Percentiles rank a stretch among this genome's conserved stretches.
These are phyloP conservation scores for Aphaenogaster ashmeadi DNA, from an alignment of 1,140 invertebrate species.

Conservation along the genomic window DNA sequence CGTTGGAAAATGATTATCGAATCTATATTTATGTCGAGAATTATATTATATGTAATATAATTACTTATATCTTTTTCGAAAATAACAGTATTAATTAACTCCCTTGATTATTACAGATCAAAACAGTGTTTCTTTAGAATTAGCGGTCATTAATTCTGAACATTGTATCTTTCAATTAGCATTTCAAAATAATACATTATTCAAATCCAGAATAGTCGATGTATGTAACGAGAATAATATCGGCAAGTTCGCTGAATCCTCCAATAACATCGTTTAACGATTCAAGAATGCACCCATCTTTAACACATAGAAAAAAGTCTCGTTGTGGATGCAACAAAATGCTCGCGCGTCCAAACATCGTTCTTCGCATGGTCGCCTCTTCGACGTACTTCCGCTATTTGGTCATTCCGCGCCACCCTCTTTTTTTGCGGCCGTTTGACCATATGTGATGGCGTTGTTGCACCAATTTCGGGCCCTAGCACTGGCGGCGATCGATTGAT, in stretches of 20 bases:
- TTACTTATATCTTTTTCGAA: background rate
- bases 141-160: background rate
- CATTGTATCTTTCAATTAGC: background rate
- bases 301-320: constrained; percentile 32
- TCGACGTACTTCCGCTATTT: constrained; percentile 78
- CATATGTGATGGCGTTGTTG: constrained; percentile 82
- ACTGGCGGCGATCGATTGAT: constrained; percentile 68
- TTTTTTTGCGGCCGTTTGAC: constrained; percentile 86
- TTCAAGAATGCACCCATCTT: background rate
- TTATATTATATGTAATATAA: background rate
- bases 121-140: background rate
- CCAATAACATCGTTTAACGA: background rate
- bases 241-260: background rate
- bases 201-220: background rate
- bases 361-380: constrained; percentile 59
- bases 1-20: background rate
- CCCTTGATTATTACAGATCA: background rate
- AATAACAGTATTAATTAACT: constrained; percentile 21
- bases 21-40: background rate
- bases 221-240: background rate
- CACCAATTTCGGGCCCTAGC: constrained; percentile 36
- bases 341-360: constrained; percentile 56
- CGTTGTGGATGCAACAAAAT: constrained; percentile 56
- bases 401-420: constrained; percentile 85
- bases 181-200: background rate